Conservation (phyloP, 2,888 invertebrate genomes). For the Tuberolachnus salignus region DNA sequence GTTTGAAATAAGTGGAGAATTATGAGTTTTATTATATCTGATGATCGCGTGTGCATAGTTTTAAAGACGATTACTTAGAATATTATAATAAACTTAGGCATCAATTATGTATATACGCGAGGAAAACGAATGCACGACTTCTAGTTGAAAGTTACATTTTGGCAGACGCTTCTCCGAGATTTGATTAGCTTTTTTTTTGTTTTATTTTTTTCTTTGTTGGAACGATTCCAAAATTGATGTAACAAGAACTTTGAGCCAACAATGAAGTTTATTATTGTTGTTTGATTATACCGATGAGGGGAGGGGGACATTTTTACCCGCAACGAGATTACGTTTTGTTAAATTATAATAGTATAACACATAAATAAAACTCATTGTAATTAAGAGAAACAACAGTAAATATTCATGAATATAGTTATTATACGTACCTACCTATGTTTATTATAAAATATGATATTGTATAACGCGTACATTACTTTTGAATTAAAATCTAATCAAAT, state of each 20-base stretch:
- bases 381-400: neutral
- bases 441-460: too few species aligned
- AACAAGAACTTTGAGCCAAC: slow-evolving; percentile 35
- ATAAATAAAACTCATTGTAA: neutral
- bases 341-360: neutral
- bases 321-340: neutral
- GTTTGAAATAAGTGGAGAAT: neutral
- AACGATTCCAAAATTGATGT: slow-evolving; percentile 22
- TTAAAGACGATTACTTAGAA: neutral
- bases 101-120: neutral
- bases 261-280: slow-evolving; percentile 40
- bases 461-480: too few species aligned
- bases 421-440: too few species aligned
- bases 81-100: neutral
- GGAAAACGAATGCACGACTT: slow-evolving; percentile 11
- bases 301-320: slow-evolving; percentile 8
- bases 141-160: slow-evolving; percentile 39
- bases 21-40: neutral
- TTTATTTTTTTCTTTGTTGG: slow-evolving; percentile 24
- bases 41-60: neutral
- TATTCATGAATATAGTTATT: too few species aligned
- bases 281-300: slow-evolving; percentile 9
- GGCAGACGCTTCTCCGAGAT: slow-evolving; percentile 42
- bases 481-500: too few species aligned
- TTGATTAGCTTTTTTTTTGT: slow-evolving; percentile 44